Evolutionary conservation across 2,888 invertebrate genomes (phyloP).

Genomic region (Tortricodes alternella): DNA sequence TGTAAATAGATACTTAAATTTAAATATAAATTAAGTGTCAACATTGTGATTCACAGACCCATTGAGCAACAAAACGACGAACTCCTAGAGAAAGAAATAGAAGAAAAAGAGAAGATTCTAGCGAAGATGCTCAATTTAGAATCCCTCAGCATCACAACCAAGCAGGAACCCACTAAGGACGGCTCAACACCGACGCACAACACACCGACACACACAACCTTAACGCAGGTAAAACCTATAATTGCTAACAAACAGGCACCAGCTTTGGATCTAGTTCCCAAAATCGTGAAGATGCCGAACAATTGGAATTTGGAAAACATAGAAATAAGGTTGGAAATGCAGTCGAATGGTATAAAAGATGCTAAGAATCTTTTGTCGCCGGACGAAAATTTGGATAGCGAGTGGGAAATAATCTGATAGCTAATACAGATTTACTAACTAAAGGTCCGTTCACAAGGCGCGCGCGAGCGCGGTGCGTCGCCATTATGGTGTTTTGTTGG

Average conservation of each 20-base stretch:
- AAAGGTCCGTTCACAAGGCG: too few relatives aligned
- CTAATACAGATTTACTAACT: not conserved
- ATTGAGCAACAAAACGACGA: conserved; percentile 83
- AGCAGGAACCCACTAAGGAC: conserved; percentile 28
- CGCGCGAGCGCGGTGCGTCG: too few relatives aligned
- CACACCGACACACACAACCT: not conserved
- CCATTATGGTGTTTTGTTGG: not conserved
- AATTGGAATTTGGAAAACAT: conserved; percentile 83
- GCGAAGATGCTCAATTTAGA: conserved; percentile 86
- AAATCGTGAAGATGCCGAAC: conserved; percentile 79
- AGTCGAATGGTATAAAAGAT: conserved; percentile 54
- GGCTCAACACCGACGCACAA: conserved; percentile 1
- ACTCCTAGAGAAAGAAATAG: conserved; percentile 87
- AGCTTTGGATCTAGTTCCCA: conserved; percentile 66
- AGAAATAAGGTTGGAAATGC: conserved; percentile 61
- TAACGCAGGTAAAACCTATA: conserved; percentile 18
- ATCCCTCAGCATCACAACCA: conserved; percentile 61
- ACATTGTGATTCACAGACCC: conserved; percentile 55
- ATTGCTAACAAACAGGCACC: conserved; percentile 31
- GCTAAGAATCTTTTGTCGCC: conserved; percentile 54
- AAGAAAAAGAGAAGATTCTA: conserved; percentile 88
- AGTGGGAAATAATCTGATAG: conserved; percentile 76
- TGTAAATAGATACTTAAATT: not conserved
- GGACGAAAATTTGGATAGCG: conserved; percentile 68
- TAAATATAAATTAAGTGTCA: not conserved